phyloP scores from a whole-genome alignment of 2,113 vertebrate species.

The Antigone vipio region DNA sequence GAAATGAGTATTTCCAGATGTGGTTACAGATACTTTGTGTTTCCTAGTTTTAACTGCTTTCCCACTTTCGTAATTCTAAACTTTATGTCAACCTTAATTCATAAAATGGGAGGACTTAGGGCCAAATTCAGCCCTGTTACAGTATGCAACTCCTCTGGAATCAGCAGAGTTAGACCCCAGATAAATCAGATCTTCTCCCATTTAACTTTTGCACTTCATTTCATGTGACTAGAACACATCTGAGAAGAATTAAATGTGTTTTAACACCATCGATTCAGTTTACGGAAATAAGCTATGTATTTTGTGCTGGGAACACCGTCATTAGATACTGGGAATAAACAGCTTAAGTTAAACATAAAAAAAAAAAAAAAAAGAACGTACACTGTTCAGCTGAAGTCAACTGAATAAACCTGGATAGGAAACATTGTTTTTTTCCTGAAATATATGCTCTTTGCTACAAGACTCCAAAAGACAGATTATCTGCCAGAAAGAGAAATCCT shows the following conservation, averaged over 20 bases:
- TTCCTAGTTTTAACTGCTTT: conserved; percentile 10
- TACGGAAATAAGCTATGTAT: background rate
- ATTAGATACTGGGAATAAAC: background rate
- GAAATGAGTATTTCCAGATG: conserved; percentile 62
- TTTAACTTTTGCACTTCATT: background rate
- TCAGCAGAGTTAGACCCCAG: background rate
- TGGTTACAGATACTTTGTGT: background rate
- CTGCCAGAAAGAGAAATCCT: background rate
- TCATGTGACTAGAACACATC: background rate
- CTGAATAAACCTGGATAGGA: background rate
- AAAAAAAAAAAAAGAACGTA: too few species aligned
- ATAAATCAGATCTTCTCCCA: background rate
- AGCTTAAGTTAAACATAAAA: background rate
- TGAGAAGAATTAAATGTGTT: background rate
- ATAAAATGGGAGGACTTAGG: background rate
- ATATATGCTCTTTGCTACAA: background rate
- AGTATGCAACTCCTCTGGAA: background rate
- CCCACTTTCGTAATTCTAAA: conserved; percentile 19
- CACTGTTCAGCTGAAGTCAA: background rate
- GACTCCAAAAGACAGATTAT: background rate
- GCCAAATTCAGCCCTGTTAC: background rate
- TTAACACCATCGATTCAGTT: background rate
- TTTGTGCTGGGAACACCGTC: background rate
- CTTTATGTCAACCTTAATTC: conserved; percentile 35
- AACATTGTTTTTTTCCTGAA: background rate